Conservation (phyloP, 2,797 vertebrate genomes). For the Sebastes alutus region DNA sequence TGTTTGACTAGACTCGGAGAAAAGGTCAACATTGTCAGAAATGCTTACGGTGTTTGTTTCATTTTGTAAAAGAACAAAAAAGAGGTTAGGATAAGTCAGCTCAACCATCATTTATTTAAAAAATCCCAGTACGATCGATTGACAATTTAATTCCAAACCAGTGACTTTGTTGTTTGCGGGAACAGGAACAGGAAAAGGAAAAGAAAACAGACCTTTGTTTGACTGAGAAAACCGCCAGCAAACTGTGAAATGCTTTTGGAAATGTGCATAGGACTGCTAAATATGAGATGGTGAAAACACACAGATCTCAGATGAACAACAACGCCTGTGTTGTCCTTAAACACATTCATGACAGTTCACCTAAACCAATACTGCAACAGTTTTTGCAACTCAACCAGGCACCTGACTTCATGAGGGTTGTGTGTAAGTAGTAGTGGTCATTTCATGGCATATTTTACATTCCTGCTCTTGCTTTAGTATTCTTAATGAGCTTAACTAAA, state of each 20-base stretch:
- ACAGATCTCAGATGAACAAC: background rate
- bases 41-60: background rate
- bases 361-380: background rate
- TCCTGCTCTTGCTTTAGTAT: constrained; percentile 13
- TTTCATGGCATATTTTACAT: constrained; percentile 21
- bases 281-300: background rate
- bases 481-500: constrained; percentile 14
- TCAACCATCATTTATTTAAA: background rate
- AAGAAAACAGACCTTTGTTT: constrained; percentile 7
- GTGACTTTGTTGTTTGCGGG: background rate
- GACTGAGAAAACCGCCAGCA: constrained; percentile 26
- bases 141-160: background rate
- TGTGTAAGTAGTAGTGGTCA: background rate
- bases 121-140: background rate
- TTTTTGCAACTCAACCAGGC: background rate
- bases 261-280: background rate
- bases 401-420: background rate
- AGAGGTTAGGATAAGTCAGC: background rate
- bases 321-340: background rate
- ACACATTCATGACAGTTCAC: background rate
- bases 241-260: constrained; percentile 45
- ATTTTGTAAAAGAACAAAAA: background rate
- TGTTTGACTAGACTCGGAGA: background rate
- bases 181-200: constrained; percentile 34
- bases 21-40: background rate